phyloP scores from a whole-genome alignment of 2,888 invertebrate genomes.

The Oscheius sp. region DNA sequence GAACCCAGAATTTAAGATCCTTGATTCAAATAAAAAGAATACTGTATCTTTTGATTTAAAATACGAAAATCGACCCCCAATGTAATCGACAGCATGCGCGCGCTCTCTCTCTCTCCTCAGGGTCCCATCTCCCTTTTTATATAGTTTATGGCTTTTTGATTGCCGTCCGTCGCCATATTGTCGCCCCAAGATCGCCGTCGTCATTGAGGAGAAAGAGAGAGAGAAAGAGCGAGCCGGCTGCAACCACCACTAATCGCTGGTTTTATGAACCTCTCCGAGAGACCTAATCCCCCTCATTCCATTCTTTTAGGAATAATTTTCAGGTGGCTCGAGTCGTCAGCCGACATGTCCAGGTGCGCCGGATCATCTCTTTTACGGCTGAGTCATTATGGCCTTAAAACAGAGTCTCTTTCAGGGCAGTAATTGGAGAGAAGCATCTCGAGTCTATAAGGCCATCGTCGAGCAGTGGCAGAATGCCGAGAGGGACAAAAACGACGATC shows the following conservation, averaged over 20 bases:
- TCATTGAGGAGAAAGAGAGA: too few species aligned
- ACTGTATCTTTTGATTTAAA: too few species aligned
- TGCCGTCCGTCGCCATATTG: slow-evolving; percentile 33
- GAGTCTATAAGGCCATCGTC: slow-evolving; percentile 93
- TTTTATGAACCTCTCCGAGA: slow-evolving; percentile 24
- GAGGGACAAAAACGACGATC: slow-evolving; percentile 19
- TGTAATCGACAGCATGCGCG: too few species aligned
- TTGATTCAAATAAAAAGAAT: too few species aligned
- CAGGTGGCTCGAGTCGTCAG: slow-evolving; percentile 86
- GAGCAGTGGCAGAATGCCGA: slow-evolving; percentile 62
- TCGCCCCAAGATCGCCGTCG: slow-evolving; percentile 27
- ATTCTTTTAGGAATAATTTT: too few species aligned
- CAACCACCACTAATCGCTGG: slow-evolving; percentile 22
- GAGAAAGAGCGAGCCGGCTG: slow-evolving; percentile 20
- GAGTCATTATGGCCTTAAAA: neutral
- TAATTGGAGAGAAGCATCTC: slow-evolving; percentile 94
- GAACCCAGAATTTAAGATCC: too few species aligned
- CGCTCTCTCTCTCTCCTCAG: too few species aligned
- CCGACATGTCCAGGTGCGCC: slow-evolving; percentile 87
- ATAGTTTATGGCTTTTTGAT: slow-evolving; percentile 35
- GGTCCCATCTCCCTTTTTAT: slow-evolving; percentile 28
- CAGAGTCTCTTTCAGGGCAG: slow-evolving; percentile 76
- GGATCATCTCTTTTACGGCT: neutral
- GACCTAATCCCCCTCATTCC: slow-evolving; percentile 15
- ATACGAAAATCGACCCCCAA: too few species aligned